Conservation (phyloP, 2,888 invertebrate species). For the Synergus japonicus region DNA sequence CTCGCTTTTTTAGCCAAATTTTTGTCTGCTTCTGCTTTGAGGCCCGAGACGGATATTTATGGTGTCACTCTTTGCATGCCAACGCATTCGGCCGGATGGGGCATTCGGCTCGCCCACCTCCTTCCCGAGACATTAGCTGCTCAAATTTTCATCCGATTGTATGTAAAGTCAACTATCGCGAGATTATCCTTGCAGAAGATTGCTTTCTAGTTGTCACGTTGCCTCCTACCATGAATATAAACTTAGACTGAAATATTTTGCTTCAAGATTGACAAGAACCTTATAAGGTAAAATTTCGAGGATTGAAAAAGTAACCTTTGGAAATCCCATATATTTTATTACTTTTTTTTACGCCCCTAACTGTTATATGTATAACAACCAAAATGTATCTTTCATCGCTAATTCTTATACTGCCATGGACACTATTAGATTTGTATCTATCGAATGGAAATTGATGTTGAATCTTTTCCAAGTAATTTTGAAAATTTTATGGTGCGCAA, state of each 20-base stretch:
- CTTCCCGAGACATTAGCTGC: background rate
- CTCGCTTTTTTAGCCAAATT: background rate
- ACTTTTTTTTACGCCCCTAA: too few species aligned
- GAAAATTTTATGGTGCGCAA: background rate
- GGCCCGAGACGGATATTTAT: background rate
- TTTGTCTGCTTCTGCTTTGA: background rate
- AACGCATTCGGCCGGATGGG: constrained; percentile 1
- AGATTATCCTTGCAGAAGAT: background rate
- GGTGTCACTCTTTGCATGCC: constrained; percentile 1
- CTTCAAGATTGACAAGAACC: background rate
- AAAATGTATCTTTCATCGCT: background rate
- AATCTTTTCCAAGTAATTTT: background rate
- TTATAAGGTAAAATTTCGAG: too few species aligned
- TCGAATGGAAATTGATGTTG: background rate
- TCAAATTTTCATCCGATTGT: constrained; percentile 18
- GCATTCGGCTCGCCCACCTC: constrained; percentile 11
- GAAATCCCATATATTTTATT: background rate
- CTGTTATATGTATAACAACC: background rate
- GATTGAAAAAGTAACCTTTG: background rate
- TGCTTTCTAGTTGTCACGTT: background rate
- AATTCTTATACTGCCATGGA: background rate
- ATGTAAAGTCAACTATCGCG: constrained; percentile 4
- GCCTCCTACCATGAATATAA: background rate
- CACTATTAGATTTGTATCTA: background rate
- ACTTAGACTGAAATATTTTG: background rate